Evolutionary conservation across 2,113 vertebrate genomes (phyloP), one percentile per base, ranked within the genome.

Genomic region (Leptosomus discolor): DNA sequence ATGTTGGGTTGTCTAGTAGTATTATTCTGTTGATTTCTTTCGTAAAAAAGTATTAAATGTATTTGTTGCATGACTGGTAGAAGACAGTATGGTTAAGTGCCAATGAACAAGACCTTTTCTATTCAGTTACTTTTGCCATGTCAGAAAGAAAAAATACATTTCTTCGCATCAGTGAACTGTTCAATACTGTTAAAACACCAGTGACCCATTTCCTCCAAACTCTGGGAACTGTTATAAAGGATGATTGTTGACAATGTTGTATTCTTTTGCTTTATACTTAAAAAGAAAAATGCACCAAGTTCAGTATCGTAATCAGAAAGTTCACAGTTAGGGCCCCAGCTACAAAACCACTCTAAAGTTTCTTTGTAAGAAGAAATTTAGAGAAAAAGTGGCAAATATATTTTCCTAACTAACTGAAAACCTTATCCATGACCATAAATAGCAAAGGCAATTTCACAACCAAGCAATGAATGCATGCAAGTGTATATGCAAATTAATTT

Each of bases 41-140:
- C 41, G 12, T n/a, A 84, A 80, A 92, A 90, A 88, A 86, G 56
- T 17, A 73, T 56, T 69, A 73, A 75, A 93, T 79, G 5, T 54
- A 70, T 92, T 94, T 92, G 37, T 93, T 96, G 91, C 85, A 88
- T 96, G 94, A 95, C 65, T 95, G 65, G 80, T 79, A 84, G 90
- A 90, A 94, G 61, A 94, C 46, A 43, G 60, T 69, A 57, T 53
- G 61, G 88, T 84, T 95, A 96, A 97, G 68, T 88, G n/a, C 45
- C 50, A 94, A 22, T 34, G 68, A 88, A 96, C 67, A 96, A 81
- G 64, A 85, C 15, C n/a, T 85, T 83, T 95, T 93, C 75, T 94
- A 65, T 96, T 88, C 67, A 56, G 48, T 68, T 71, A 78, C 67
- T 78, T 89, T 92, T 78, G 27, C 78, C 36, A 69, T 57, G 81